phyloP scores from a whole-genome alignment of 2,888 invertebrate species.

The Acrobasis consociella region DNA sequence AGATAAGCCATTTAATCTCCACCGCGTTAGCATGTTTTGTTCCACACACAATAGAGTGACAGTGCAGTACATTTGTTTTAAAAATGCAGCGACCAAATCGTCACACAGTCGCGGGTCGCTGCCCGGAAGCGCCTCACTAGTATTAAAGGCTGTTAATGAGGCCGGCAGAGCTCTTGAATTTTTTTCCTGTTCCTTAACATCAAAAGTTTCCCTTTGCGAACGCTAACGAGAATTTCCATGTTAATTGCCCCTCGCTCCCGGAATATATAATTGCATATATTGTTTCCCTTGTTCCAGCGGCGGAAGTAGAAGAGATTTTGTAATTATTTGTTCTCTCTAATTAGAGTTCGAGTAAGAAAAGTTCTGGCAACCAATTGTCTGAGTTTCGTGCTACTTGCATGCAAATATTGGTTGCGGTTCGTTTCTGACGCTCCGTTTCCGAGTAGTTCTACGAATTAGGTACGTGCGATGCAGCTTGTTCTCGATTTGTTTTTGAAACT shows the following conservation, averaged over 20 bases:
- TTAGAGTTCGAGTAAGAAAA: conserved; percentile 60
- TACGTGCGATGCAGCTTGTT: neutral
- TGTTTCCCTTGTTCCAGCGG: conserved; percentile 64
- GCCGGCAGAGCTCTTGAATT: conserved; percentile 65
- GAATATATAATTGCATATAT: conserved; percentile 78
- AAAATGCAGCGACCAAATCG: conserved; percentile 48
- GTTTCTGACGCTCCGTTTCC: conserved; percentile 17
- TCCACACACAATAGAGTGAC: conserved; percentile 24
- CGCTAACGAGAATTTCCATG: conserved; percentile 76
- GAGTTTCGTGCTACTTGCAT: conserved; percentile 47
- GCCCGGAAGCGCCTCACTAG: conserved; percentile 59
- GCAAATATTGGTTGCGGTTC: conserved; percentile 20
- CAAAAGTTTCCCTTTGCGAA: conserved; percentile 77
- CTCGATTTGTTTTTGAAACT: neutral
- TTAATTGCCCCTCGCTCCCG: conserved; percentile 71
- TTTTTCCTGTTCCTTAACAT: conserved; percentile 72
- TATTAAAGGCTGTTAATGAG: conserved; percentile 76
- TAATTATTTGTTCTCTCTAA: conserved; percentile 63
- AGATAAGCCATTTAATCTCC: conserved; percentile 29
- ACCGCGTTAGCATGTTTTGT: conserved; percentile 20
- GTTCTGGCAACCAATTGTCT: conserved; percentile 46
- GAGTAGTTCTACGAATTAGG: neutral
- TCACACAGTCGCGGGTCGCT: conserved; percentile 49
- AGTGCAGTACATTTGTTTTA: conserved; percentile 29
- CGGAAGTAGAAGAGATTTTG: conserved; percentile 58